A percentile compares a stretch with the other conserved stretches of the same genome.
These are phyloP conservation scores for Microplitis mediator DNA, from an alignment of 1,140 invertebrate species.

Conservation along the genomic window DNA sequence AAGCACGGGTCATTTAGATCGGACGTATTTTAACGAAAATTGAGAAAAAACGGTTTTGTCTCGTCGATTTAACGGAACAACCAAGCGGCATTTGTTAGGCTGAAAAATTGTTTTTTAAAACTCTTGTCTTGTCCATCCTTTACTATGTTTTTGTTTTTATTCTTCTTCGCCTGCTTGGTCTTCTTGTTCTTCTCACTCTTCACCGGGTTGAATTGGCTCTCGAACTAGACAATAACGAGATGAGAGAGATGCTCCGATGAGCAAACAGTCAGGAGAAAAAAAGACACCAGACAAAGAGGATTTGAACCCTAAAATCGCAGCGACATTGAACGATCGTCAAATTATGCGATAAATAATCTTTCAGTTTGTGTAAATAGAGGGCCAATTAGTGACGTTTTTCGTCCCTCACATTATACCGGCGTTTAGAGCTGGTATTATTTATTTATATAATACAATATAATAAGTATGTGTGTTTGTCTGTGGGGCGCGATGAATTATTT, in stretches of 20 bases:
- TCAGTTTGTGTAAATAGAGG: constrained; percentile 18
- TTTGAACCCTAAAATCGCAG: not conserved
- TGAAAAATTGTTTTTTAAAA: no score
- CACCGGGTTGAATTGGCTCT: no score
- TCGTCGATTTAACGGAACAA: not conserved
- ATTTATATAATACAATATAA: not conserved
- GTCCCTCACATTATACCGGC: not conserved
- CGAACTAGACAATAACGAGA: no score
- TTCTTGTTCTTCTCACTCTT: no score
- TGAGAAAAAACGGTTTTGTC: not conserved
- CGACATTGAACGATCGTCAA: not conserved
- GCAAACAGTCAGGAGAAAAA: no score
- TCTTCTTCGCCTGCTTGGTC: no score
- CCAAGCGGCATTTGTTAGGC: not conserved
- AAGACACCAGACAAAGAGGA: no score
- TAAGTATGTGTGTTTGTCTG: no score
- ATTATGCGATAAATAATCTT: constrained; percentile 6
- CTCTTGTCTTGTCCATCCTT: no score
- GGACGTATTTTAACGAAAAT: not conserved
- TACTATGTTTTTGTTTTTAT: no score
- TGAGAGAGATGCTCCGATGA: no score
- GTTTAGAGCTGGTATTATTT: not conserved
- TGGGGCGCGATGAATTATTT: no score
- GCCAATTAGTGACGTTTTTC: constrained; percentile 19
- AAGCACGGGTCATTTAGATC: constrained; percentile 39